These are phyloP conservation scores for Hydrozoanthus gracilis DNA, from an alignment of 92 coral and sea anemone species.

Conservation along the genomic window DNA sequence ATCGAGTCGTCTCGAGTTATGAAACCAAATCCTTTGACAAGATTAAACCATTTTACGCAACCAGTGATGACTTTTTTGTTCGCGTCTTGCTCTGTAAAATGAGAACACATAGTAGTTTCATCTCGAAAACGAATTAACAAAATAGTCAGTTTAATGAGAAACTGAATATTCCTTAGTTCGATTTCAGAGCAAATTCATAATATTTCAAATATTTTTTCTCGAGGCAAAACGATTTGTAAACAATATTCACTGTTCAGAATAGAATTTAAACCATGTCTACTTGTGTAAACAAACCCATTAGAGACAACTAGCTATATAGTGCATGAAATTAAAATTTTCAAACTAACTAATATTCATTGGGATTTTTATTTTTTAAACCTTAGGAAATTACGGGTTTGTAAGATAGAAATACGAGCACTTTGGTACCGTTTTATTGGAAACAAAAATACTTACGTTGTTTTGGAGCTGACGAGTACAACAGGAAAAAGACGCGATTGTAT, in stretches of 20 bases:
- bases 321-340: background rate
- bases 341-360: background rate
- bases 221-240: constrained; percentile 5
- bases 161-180: background rate
- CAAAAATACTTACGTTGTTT: background rate
- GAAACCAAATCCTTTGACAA: constrained; percentile 95
- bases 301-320: background rate
- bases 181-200: background rate
- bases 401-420: background rate
- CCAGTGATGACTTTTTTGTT: constrained; percentile 57
- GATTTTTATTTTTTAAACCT: too few species aligned
- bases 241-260: background rate
- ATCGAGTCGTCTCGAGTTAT: constrained; percentile 83
- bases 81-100: constrained; percentile 31
- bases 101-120: background rate
- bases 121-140: background rate
- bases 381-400: background rate
- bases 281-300: background rate
- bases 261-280: constrained; percentile 32
- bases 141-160: background rate
- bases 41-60: constrained; percentile 95
- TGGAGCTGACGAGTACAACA: background rate
- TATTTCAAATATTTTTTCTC: background rate
- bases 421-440: background rate
- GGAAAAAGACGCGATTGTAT: background rate